Evolutionary conservation across 1,140 invertebrate species (phyloP).

Genomic region (Drosophila sproati): DNA sequence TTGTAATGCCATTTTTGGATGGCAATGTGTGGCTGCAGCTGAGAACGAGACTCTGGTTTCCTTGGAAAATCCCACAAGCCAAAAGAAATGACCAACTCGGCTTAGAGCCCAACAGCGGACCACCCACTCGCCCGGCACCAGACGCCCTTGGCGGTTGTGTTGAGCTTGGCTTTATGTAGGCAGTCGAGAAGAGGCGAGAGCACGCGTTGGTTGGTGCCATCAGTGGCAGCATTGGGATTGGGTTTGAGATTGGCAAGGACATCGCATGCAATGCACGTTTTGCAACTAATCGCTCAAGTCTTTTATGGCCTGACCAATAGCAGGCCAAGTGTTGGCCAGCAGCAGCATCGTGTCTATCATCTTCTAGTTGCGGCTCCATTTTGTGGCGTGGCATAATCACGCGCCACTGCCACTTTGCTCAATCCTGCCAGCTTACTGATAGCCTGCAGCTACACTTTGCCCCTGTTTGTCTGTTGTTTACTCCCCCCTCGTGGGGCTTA

Average conservation of each 20-base stretch:
- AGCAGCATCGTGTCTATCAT: constrained; percentile 54
- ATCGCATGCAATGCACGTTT: constrained; percentile 72
- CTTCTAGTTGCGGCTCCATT: constrained; percentile 13
- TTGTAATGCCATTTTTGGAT: constrained; percentile 22
- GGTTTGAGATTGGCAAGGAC: background rate
- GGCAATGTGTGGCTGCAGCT: background rate
- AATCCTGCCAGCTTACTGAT: constrained; percentile 64
- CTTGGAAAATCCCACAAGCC: constrained; percentile 57
- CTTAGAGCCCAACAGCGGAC: constrained; percentile 48
- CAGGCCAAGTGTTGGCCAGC: constrained; percentile 28
- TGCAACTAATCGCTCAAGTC: constrained; percentile 79
- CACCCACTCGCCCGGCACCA: background rate
- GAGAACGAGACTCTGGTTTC: constrained; percentile 57
- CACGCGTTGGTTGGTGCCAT: constrained; percentile 46
- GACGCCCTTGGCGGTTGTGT: constrained; percentile 30
- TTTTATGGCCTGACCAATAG: constrained; percentile 61
- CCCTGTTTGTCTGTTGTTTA: background rate
- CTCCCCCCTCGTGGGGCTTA: no score
- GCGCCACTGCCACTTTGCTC: constrained; percentile 64
- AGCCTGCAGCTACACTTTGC: constrained; percentile 17
- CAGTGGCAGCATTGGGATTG: background rate
- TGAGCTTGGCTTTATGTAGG: constrained; percentile 44
- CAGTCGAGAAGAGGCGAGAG: constrained; percentile 1
- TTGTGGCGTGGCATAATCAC: constrained; percentile 49
- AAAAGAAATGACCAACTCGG: constrained; percentile 45